Evolutionary conservation across 2,113 vertebrate species (phyloP), one percentile per base, ranked within the genome.

Genomic region (Clupea harengus): DNA sequence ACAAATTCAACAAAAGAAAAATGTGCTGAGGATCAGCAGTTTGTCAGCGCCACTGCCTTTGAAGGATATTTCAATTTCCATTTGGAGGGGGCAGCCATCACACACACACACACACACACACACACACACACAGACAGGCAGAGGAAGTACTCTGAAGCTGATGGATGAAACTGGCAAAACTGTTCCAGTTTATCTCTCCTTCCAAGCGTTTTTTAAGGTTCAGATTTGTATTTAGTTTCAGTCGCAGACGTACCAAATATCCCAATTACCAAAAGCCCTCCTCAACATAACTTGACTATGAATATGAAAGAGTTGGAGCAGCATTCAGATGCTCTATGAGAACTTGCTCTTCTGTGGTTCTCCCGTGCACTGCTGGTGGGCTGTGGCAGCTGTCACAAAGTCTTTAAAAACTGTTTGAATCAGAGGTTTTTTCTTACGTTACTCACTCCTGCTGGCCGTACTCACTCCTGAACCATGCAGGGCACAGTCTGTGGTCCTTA

Each of bases 1-100:
- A n/a, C 60, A 82, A 84, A 87, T 81, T 83, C 78, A 64, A 86
- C 78, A 78, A 82, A 83, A 25, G 50, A 64, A 6, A 45, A 86
- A 83, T 80, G 39, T 86, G 87, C 87, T 60, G 75, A 60, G 52
- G 10, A 72, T 84, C 72, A 81, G 81, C 86, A 64, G 54, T 85
- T 83, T 89, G 15, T 84, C 83, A 83, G 67, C 45, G 57, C 39
- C 75, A 9, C 52, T 64, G 84, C 50, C 45, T 85, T 87, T 85
- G 82, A 87, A 84, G 85, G 86, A 85, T 81, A 85, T 83, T 86
- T 88, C 88, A 82, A 44, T 88, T 22, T 87, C 47, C 10, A 22
- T 39, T 18, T 83, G 78, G 87, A 45, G 67, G 20, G 39, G 86
- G 45, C 81, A 85, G 57, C 83, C 83, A 50, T 82, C 45, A 81